phyloP scores from a whole-genome alignment of 2,888 invertebrate species.

The Tortricodes alternella region DNA sequence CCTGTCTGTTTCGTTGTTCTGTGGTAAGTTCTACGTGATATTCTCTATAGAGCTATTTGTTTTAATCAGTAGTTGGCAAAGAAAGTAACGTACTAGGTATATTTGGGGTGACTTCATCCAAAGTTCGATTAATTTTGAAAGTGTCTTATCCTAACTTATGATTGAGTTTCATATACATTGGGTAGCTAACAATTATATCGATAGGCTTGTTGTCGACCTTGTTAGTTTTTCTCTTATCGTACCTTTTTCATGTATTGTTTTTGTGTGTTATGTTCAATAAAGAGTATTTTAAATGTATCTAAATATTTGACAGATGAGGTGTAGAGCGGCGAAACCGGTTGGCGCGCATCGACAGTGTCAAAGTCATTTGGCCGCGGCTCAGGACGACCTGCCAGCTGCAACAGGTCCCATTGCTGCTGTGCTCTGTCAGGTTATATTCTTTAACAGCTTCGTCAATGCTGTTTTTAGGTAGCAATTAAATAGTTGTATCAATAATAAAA shows the following conservation, averaged over 20 bases:
- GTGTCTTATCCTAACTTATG: neutral
- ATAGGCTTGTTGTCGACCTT: too few relatives aligned
- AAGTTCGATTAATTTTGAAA: too few relatives aligned
- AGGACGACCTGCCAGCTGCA: constrained; percentile 59
- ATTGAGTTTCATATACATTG: neutral
- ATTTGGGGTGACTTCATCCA: too few relatives aligned
- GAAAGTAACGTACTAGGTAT: too few relatives aligned
- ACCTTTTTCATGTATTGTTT: too few relatives aligned
- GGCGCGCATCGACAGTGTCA: constrained; percentile 44
- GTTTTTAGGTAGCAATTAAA: neutral
- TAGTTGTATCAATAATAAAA: too few relatives aligned
- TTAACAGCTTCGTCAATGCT: neutral
- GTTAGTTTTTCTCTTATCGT: too few relatives aligned
- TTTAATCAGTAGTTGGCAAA: neutral
- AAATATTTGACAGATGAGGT: neutral
- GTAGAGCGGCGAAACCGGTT: constrained; percentile 42
- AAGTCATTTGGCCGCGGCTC: constrained; percentile 60
- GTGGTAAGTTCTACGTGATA: neutral
- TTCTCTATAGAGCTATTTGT: neutral
- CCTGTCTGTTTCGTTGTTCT: neutral
- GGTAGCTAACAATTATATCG: too few relatives aligned
- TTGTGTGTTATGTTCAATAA: neutral
- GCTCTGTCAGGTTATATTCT: neutral
- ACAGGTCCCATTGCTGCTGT: constrained; percentile 47
- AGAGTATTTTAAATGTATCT: neutral